Conservation (phyloP, 2,888 invertebrate species). For the Orthosia gracilis region DNA sequence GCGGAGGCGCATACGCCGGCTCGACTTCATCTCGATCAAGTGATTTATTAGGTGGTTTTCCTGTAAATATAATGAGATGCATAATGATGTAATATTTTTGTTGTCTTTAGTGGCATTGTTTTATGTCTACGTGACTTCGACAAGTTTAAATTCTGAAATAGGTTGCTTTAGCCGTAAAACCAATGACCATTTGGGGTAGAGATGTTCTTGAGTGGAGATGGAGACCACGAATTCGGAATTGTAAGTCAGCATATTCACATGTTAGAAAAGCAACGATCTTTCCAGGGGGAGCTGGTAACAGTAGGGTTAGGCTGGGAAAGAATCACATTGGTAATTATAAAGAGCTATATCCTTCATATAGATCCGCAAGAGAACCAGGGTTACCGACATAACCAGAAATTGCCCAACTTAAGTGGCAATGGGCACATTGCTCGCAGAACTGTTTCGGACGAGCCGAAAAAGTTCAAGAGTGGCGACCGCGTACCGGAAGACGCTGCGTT, state of each 20-base stretch:
- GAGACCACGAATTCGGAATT: background rate
- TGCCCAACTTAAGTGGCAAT: too few relatives aligned
- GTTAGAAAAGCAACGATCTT: background rate
- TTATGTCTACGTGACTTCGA: background rate
- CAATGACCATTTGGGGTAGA: background rate
- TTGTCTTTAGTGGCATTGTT: background rate
- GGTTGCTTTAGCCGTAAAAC: background rate
- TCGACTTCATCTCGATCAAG: constrained; percentile 96
- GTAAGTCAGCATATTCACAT: background rate
- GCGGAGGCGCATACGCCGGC: constrained; percentile 96
- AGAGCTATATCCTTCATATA: background rate
- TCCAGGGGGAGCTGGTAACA: background rate
- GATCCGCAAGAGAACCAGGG: too few relatives aligned
- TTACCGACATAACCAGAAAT: too few relatives aligned
- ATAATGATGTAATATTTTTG: background rate
- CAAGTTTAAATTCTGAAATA: background rate
- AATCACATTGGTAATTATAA: background rate
- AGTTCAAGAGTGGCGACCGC: too few relatives aligned
- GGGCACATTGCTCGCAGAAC: too few relatives aligned
- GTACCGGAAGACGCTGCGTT: too few relatives aligned
- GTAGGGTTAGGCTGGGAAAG: background rate
- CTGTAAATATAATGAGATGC: constrained; percentile 76
- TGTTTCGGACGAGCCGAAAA: too few relatives aligned
- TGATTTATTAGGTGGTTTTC: constrained; percentile 96
- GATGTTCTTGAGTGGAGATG: background rate